Base-by-base conservation (phyloP, 2,888 invertebrate species). In the Matsumyia berberina region DNA sequence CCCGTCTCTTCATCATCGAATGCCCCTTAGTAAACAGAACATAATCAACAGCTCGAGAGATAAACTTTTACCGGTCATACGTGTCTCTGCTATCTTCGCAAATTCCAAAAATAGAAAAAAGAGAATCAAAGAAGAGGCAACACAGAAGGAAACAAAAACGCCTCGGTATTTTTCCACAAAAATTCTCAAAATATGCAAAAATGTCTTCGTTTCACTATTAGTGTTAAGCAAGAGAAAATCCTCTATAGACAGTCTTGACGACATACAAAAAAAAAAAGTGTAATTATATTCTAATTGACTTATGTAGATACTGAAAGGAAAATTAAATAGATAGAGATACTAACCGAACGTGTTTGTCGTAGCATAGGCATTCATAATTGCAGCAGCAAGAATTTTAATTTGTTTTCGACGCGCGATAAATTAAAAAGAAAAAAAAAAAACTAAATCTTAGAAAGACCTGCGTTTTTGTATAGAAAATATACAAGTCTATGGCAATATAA, bases 341-440 rank as follows among this genome's bases (percentile, higher is more conserved):
- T 91, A 91, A 91, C 91, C 91, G 88, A 90, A 91, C 86, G 89
- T 88, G 87, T 89, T 89, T 77, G 88, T 88, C 89, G 89, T 89
- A 89, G 90, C 89, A 87, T 90, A 91, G 76, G 89, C 89, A 88
- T 89, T 91, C 91, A 91, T 91, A 86, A 88, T 90, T 89, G 90
- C 91, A 91, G 90, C 91, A 91, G 90, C 91, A 86, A 85, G 73
- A 79, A 70, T 72, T 37, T 72, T 35, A 39, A 12, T 29, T 66
- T 12, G 35, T 77, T 80, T 81, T 62, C 67, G 72, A 24, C 24
- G 42, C 72, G 67, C 81, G 76, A 80, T 74, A 46, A 78, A 64
- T 69, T 62, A 64, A 49, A 33, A 55, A 39, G 35, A 11, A 72
- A 60, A 72, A 35, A 60, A 58, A 51, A 42, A 42, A 60, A 51